Evolutionary conservation across 2,113 vertebrate genomes (phyloP).

Genomic region (Propithecus coquereli): DNA sequence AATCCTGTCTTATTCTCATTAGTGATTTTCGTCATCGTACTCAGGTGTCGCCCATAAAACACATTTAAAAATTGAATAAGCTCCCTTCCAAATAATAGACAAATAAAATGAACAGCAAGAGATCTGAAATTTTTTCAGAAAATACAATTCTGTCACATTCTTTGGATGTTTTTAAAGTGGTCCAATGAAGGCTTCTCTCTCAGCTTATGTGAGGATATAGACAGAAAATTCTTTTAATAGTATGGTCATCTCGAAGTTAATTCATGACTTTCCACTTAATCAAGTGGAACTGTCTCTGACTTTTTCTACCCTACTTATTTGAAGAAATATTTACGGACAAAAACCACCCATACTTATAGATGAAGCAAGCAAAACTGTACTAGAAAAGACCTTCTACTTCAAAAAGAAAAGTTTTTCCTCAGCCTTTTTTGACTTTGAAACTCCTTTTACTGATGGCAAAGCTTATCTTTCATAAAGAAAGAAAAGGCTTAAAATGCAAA

Average conservation of each 20-base stretch:
- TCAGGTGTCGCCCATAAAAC: not conserved
- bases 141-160: not conserved
- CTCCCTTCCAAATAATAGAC: not conserved
- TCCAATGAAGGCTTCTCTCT: not conserved
- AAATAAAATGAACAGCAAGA: not conserved
- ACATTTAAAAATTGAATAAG: no score
- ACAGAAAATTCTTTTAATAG: not conserved
- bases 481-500: not conserved
- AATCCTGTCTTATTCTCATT: slow-evolving; percentile 26
- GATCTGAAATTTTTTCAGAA: not conserved
- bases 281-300: not conserved
- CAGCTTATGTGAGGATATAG: not conserved
- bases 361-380: not conserved
- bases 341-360: not conserved
- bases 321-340: not conserved
- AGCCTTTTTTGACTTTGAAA: not conserved
- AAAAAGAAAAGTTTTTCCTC: not conserved
- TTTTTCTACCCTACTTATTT: not conserved
- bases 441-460: not conserved
- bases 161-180: not conserved
- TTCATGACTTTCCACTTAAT: not conserved
- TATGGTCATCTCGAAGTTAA: not conserved
- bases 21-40: not conserved
- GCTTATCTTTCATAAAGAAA: not conserved
- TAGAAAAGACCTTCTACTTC: not conserved